Evolutionary conservation across 2,888 invertebrate genomes (phyloP), one percentile per base, ranked within the genome.

Genomic region (Eudasyphora cyanicolor): DNA sequence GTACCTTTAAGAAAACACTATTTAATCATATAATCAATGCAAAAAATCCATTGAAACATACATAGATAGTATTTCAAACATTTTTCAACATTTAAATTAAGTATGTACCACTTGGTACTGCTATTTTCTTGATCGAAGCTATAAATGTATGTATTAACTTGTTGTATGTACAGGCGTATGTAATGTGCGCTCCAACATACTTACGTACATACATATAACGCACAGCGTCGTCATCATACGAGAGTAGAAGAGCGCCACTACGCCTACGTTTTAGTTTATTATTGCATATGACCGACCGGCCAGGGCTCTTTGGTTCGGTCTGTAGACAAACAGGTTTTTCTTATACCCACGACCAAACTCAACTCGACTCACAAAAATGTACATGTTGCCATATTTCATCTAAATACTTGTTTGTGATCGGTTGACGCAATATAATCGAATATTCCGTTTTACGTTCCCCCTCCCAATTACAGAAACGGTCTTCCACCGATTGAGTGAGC

Each of bases 371-470:
- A n/a, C 57, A 75, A 81, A 75, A 79, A 81, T 70, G 49, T 81
- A 64, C 75, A 84, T 79, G 84, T 84, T 84, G 84, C 84, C 84
- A 84, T 79, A 76, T 84, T 84, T 84, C 84, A 81, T 49, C 70
- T 73, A 60, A 84, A 84, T 81, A 84, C 84, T 84, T 84, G 84
- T 84, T 84, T 84, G 84, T 79, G 84, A 84, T 84, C 84, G 79
- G 81, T 84, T 84, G 84, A 84, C 84, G 84, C 84, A 84, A 84
- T 84, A 84, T 81, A 81, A 84, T 78, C 78, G 81, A 84, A 81
- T 81, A 76, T 75, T 81, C 80, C 73, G 79, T 54, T 42, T 71
- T 38, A 64, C 14, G 27, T 62, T 60, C 45, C 54, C 79, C 54
- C 73, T 45, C 64, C 71, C 54, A 67, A 24, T n/a, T n/a, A 67